Evolutionary conservation across 1,140 invertebrate species (phyloP), one percentile per base, ranked within the genome.

Genomic region (Anoplophora glabripennis): DNA sequence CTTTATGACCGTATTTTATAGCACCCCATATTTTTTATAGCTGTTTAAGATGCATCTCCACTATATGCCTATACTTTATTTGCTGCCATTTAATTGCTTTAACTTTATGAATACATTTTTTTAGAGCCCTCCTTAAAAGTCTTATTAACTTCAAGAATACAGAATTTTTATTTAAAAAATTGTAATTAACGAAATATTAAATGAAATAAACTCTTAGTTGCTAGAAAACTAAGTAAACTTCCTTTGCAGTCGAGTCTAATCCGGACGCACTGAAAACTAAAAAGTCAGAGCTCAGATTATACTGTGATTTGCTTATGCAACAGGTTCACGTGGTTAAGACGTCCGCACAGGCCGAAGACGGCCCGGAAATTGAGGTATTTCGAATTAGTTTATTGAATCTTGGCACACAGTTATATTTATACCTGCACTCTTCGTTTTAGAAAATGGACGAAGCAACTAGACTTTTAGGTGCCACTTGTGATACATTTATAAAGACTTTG

Each of bases 231-330:
- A 34, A 61, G 44, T 42, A 15, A 44, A 10, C 35, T 53, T 34
- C 15, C 28, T 9, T 69, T 69, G 28, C 42, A 71, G 68, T 42
- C 55, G 71, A 74, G 15, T 12, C 52, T 17, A 79, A 72, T 67
- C 76, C 77, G 12, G 80, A 87, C 72, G 69, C 77, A 37, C 65
- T 88, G n/a, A 85, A 83, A 74, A 79, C 84, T 34, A 92, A 91
- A 73, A 89, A 89, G 69, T 89, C 88, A 41, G 89, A 92, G 76
- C 75, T 92, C 40, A 77, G 88, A 60, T 75, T 91, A 11, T 92
- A 91, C 72, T 90, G 89, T 81, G 89, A 91, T 77, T 77, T 92
- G 12, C 76, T 92, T 52, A 91, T 91, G 87, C 89, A 92, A 75
- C 89, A 91, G 77, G 87, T 91, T 8, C 88, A 91, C 79, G 83